Conservation (phyloP, 2,797 vertebrate genomes). For the Pithecia hirsuta region DNA sequence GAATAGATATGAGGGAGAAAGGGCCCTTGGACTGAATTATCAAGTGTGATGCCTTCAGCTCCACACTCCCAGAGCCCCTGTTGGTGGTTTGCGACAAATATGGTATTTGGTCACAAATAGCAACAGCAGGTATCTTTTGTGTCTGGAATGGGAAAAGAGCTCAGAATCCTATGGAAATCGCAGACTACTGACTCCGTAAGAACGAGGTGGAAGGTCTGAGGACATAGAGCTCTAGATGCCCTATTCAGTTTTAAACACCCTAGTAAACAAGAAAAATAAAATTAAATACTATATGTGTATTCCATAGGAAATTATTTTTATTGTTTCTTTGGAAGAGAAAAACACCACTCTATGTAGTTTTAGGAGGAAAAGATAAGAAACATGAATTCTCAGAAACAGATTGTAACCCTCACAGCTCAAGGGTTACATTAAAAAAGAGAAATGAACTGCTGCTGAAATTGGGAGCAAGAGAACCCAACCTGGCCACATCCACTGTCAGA, state of each 20-base stretch:
- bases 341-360: neutral
- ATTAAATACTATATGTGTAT: neutral
- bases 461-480: neutral
- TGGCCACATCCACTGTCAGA: neutral
- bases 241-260: conserved; percentile 13
- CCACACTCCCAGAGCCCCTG: neutral
- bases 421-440: conserved; percentile 45
- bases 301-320: neutral
- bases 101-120: neutral
- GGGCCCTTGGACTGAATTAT: neutral
- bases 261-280: conserved; percentile 44
- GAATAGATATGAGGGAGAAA: neutral
- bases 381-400: conserved; percentile 44
- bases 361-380: conserved; percentile 6
- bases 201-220: neutral
- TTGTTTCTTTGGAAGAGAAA: neutral
- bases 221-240: neutral
- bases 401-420: neutral
- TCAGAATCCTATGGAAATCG: neutral
- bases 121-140: neutral
- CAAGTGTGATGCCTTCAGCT: neutral
- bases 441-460: conserved; percentile 11
- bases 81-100: neutral
- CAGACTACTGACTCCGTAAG: neutral
- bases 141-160: neutral